Evolutionary conservation across 2,113 vertebrate genomes (phyloP).

Genomic region (Alexandromys fortis): DNA sequence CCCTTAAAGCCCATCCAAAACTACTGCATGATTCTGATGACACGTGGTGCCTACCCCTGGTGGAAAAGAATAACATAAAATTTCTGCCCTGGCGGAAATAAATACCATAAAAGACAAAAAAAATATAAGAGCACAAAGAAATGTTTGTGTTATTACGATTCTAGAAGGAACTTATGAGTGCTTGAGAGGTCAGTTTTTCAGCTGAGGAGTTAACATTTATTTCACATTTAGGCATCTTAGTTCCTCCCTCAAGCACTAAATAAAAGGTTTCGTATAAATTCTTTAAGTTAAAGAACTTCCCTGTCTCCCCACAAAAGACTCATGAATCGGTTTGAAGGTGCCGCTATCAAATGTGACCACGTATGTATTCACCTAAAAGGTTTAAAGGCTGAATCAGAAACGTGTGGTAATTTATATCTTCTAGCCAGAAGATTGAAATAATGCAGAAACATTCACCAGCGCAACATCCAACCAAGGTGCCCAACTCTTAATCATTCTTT

Average conservation of each 20-base stretch:
- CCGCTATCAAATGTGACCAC: slow-evolving; percentile 30
- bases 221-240: background rate
- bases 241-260: background rate
- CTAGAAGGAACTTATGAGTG: slow-evolving; percentile 7
- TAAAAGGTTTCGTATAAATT: slow-evolving; percentile 18
- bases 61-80: background rate
- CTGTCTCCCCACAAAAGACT: background rate
- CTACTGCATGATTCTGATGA: background rate
- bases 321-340: background rate
- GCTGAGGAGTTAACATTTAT: slow-evolving; percentile 9
- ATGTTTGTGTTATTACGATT: background rate
- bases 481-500: slow-evolving; percentile 73
- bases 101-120: background rate
- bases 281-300: background rate
- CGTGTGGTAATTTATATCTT: slow-evolving; percentile 25
- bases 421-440: slow-evolving; percentile 59
- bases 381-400: slow-evolving; percentile 54
- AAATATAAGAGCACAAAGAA: slow-evolving; percentile 18
- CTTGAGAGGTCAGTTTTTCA: background rate
- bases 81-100: background rate
- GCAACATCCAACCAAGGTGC: slow-evolving; percentile 57
- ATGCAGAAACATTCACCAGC: slow-evolving; percentile 49
- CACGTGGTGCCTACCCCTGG: background rate
- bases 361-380: background rate
- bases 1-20: background rate